Evolutionary conservation across 2,113 vertebrate species (phyloP).

Genomic region (Urocitellus parryii): DNA sequence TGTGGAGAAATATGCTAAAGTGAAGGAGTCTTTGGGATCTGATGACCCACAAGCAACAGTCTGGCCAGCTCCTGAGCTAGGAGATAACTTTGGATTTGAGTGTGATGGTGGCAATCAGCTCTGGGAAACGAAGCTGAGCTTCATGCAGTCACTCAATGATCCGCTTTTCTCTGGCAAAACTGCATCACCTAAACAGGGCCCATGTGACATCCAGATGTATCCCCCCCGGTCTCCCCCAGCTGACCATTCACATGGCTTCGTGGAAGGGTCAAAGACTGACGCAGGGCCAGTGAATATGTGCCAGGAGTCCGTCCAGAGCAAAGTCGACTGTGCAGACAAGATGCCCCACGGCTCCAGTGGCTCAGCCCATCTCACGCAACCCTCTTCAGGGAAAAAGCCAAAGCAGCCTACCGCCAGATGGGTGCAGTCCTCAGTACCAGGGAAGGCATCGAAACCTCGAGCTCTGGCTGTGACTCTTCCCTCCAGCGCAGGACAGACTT

Average conservation of each 20-base stretch:
- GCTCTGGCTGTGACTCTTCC: slow-evolving; percentile 91
- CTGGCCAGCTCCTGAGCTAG: slow-evolving; percentile 91
- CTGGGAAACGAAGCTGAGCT: slow-evolving; percentile 89
- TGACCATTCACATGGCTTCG: slow-evolving; percentile 74
- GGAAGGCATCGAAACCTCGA: slow-evolving; percentile 91
- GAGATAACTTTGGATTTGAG: slow-evolving; percentile 91
- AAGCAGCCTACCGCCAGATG: slow-evolving; percentile 88
- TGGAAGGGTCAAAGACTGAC: slow-evolving; percentile 91
- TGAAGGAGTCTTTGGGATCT: slow-evolving; percentile 88
- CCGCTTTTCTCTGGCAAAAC: slow-evolving; percentile 92
- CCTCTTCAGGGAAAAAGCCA: slow-evolving; percentile 89
- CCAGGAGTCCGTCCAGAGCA: slow-evolving; percentile 90
- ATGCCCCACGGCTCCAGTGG: slow-evolving; percentile 90
- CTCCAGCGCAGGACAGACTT: slow-evolving; percentile 88
- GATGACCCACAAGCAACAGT: slow-evolving; percentile 89
- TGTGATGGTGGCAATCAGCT: slow-evolving; percentile 90
- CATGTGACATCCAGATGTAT: slow-evolving; percentile 83
- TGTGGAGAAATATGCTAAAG: slow-evolving; percentile 93
- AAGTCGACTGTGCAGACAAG: slow-evolving; percentile 90
- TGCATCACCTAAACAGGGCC: slow-evolving; percentile 87
- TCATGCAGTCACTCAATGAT: slow-evolving; percentile 92
- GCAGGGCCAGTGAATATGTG: slow-evolving; percentile 91
- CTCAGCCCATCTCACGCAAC: slow-evolving; percentile 86
- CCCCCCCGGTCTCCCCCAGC: slow-evolving; percentile 76
- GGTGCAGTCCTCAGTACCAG: slow-evolving; percentile 89